Percentiles rank a stretch among this genome's conserved stretches.
Conservation (phyloP, 1,140 invertebrate species). For the Aphidius ervi region DNA sequence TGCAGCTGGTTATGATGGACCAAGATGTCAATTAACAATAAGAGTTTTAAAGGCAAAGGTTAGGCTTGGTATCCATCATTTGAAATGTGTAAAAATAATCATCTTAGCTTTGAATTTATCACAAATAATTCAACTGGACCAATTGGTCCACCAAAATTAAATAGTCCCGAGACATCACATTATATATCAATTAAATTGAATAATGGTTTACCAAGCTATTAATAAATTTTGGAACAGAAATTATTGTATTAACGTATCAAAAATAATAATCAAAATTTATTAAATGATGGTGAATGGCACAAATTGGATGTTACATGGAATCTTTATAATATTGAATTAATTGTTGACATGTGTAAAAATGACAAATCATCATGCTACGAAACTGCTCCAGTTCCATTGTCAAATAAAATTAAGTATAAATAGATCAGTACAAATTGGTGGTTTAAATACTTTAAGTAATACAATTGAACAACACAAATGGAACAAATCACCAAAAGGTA, state of each 20-base stretch:
- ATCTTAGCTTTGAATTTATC: constrained; percentile 92
- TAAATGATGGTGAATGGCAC: constrained; percentile 96
- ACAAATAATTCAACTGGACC: constrained; percentile 89
- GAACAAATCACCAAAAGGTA: constrained; percentile 80
- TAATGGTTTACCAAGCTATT: constrained; percentile 82
- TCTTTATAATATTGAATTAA: constrained; percentile 86
- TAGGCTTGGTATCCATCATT: constrained; percentile 95
- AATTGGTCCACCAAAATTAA: constrained; percentile 83
- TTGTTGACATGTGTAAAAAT: constrained; percentile 89
- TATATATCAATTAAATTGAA: constrained; percentile 92
- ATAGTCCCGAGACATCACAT: constrained; percentile 85
- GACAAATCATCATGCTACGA: constrained; percentile 86
- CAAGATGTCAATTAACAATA: constrained; percentile 92
- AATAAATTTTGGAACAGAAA: constrained; percentile 94
- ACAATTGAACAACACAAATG: constrained; percentile 81
- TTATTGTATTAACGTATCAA: constrained; percentile 67
- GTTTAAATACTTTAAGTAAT: constrained; percentile 79
- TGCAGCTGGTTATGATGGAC: constrained; percentile 86
- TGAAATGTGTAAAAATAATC: constrained; percentile 92
- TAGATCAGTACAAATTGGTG: constrained; percentile 89
- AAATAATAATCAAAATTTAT: constrained; percentile 78
- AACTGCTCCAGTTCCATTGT: constrained; percentile 82
- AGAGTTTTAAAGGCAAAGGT: constrained; percentile 88
- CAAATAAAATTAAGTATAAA: constrained; percentile 96
- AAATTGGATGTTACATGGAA: constrained; percentile 92